phyloP scores from a whole-genome alignment of 2,113 vertebrate species.

The Protobothrops mucrosquamatus region DNA sequence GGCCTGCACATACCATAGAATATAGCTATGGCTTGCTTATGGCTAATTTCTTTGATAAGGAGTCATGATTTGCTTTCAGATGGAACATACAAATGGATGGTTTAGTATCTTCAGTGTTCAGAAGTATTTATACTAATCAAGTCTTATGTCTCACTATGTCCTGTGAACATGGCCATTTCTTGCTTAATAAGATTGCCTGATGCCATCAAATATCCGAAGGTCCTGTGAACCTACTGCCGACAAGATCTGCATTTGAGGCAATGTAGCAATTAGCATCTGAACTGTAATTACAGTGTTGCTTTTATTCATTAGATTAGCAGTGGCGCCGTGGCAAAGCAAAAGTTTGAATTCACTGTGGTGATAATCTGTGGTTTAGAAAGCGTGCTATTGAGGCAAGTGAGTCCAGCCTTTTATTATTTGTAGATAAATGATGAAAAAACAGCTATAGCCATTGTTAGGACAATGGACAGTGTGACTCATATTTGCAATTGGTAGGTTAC shows the following conservation, averaged over 20 bases:
- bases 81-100: neutral
- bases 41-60: neutral
- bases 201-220: slow-evolving; percentile 37
- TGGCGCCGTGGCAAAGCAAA: slow-evolving; percentile 36
- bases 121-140: neutral
- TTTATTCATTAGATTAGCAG: slow-evolving; percentile 26
- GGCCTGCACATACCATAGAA: neutral
- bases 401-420: slow-evolving; percentile 46
- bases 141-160: neutral
- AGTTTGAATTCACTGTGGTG: slow-evolving; percentile 45
- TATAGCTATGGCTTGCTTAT: neutral
- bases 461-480: slow-evolving; percentile 49
- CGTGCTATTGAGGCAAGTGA: slow-evolving; percentile 51
- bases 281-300: neutral
- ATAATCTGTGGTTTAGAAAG: slow-evolving; percentile 24
- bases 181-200: slow-evolving; percentile 57
- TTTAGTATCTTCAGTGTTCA: neutral
- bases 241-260: slow-evolving; percentile 28
- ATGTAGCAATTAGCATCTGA: slow-evolving; percentile 18
- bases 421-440: slow-evolving; percentile 59
- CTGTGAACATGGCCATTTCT: neutral
- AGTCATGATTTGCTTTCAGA: neutral
- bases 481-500: slow-evolving; percentile 47
- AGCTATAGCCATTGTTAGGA: slow-evolving; percentile 57
- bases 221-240: slow-evolving; percentile 2